Base-by-base conservation (phyloP, 2,113 vertebrate genomes). In the Pelecanoides urinatrix region DNA sequence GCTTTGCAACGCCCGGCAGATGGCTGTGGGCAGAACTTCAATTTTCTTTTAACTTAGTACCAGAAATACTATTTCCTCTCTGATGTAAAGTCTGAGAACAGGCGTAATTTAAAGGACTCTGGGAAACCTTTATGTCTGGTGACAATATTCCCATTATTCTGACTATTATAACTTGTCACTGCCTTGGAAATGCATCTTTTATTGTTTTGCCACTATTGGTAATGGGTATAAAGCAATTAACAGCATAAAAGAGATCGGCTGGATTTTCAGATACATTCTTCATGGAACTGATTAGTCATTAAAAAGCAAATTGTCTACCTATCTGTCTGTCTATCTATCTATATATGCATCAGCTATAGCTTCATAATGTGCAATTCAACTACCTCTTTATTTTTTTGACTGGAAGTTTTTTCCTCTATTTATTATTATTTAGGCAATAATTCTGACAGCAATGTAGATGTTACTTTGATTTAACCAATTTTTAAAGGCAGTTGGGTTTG, bases 401-500 rank as follows among this genome's bases (percentile, higher is more conserved):
- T 88, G 61, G n/a, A 79, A 38, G 47, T 40, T 88, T 92, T 80
- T 82, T 74, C 26, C 49, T 79, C n/a, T 75, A 9, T 93, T 88
- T 92, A 77, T 96, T 92, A 62, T 68, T 82, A 67, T 65, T 94
- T 92, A 66, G n/a, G 84, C 55, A 92, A 36, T 84, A 91, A 91
- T 90, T 86, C 59, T 78, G 91, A 94, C 76, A 96, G 67, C 78
- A 68, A 27, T 22, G 66, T 89, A 88, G 82, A 93, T 70, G 59
- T 86, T 96, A 85, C 73, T 86, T 92, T 89, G 89, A 92, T 94
- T 92, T 90, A 94, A 88, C 79, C 85, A 85, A 38, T 58, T 95
- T 94, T 97, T 96, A 88, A 95, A 96, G 81, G 74, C 53, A 91
- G 73, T 94, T 90, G 40, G 63, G 42, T 88, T 95, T 95, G 91